Percentiles rank a stretch among this genome's conserved stretches.
These are phyloP conservation scores for Lutjanus campechanus DNA, from an alignment of 2,797 vertebrate species.

Conservation along the genomic window DNA sequence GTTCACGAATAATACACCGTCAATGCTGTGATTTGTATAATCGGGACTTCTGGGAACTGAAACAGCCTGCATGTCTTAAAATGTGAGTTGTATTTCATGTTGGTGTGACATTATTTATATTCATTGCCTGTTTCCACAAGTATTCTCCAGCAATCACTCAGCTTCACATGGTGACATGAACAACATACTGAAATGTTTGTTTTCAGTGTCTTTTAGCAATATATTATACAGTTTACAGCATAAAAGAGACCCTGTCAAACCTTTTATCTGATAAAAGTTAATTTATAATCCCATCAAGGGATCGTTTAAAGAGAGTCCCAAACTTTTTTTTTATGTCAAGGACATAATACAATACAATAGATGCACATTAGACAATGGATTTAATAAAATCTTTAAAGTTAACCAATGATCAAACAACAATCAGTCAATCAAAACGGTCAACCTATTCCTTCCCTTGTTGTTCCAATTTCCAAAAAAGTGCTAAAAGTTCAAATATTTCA, in stretches of 20 bases:
- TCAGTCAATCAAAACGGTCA: too few relatives aligned
- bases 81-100: not conserved
- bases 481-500: too few relatives aligned
- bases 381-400: too few relatives aligned
- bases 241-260: not conserved
- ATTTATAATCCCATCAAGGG: too few relatives aligned
- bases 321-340: too few relatives aligned
- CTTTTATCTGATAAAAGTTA: not conserved
- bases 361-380: too few relatives aligned
- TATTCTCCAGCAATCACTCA: not conserved
- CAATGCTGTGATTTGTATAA: constrained; percentile 1
- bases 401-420: too few relatives aligned
- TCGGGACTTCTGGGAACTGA: not conserved
- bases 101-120: not conserved
- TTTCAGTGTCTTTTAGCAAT: not conserved
- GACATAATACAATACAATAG: too few relatives aligned
- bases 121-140: not conserved
- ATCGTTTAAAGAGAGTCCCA: too few relatives aligned
- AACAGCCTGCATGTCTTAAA: not conserved
- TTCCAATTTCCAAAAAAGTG: too few relatives aligned
- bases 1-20: not conserved
- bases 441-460: too few relatives aligned
- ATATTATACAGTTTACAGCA: not conserved
- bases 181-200: not conserved
- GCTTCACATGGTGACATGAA: not conserved